phyloP scores from a whole-genome alignment of 2,888 invertebrate genomes.

The Caenorhabditis zanzibari region DNA sequence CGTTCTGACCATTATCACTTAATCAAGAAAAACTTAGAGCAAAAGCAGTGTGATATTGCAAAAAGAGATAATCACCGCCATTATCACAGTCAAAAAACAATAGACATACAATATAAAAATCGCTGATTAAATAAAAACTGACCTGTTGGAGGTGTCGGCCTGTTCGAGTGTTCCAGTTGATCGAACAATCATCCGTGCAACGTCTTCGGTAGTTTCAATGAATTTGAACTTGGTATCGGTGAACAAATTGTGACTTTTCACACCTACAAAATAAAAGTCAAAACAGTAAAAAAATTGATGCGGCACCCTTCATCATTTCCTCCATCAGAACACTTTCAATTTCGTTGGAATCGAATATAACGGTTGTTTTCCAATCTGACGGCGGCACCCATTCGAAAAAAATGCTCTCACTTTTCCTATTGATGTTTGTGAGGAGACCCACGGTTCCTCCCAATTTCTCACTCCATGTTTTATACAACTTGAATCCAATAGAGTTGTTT shows the following conservation, averaged over 20 bases:
- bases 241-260: conserved; percentile 35
- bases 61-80: too few species aligned
- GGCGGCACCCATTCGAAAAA: conserved; percentile 25
- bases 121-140: too few species aligned
- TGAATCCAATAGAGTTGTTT: not conserved
- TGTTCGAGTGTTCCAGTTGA: not conserved
- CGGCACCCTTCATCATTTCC: not conserved
- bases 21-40: too few species aligned
- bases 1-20: too few species aligned
- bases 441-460: not conserved
- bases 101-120: too few species aligned
- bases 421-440: not conserved
- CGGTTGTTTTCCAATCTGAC: not conserved
- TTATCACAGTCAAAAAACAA: not conserved
- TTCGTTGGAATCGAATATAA: not conserved
- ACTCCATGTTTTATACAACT: not conserved
- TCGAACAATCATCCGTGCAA: not conserved
- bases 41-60: too few species aligned
- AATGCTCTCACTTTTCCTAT: not conserved
- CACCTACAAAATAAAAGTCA: conserved; percentile 12
- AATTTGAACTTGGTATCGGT: not conserved
- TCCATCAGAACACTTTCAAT: not conserved
- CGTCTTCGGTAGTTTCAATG: not conserved
- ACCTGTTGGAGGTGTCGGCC: too few species aligned
- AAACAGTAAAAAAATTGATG: too few species aligned